Base-by-base conservation (phyloP, 2,113 vertebrate species). In the Elgaria multicarinata region DNA sequence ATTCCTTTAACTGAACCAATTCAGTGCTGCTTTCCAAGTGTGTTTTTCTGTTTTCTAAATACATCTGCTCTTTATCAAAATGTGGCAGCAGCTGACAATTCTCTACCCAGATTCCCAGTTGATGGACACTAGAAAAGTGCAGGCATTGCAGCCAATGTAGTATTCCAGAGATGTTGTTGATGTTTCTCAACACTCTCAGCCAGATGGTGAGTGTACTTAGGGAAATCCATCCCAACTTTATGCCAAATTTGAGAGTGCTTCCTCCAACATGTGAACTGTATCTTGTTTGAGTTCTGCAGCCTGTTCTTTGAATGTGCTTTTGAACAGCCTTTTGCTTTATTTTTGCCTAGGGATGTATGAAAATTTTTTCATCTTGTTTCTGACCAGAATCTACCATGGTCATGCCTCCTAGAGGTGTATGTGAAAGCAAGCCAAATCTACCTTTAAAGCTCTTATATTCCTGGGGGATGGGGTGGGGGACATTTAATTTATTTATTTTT, bases 31-130 rank as follows among this genome's bases (percentile, higher is more conserved):
- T 76, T 24, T 83, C 67, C 69, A 62, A 88, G 22, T 46, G 28
- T 82, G 53, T 39, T 39, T 39, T 31, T 74, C 53, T 74, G 79
- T 44, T 88, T 81, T 74, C 69, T 82, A 88, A 88, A 83, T 82
- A 74, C 67, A 82, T 74, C 36, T 88, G 79, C 50, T 88, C 66
- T 62, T 58, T 74, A 82, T 42, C 36, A 83, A 62, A 88, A 46
- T 58, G 36, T 10, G 42, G 36, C 36, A 62, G 46, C 67, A 75
- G 87, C 58, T 67, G 42, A 44, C 58, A n/a, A 31, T 82, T 88
- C 20, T 74, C 20, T 83, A 10, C 20, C 53, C 79, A 75, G 67
- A 74, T 69, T 75, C 31, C 50, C 79, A 88, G 53, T 33, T 74
- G 87, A 83, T 83, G 55, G 79, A 46, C 79, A 88, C 20, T 58